Evolutionary conservation across 2,888 invertebrate genomes (phyloP), one percentile per base, ranked within the genome.

Genomic region (Ommatoiulus sabulosus): DNA sequence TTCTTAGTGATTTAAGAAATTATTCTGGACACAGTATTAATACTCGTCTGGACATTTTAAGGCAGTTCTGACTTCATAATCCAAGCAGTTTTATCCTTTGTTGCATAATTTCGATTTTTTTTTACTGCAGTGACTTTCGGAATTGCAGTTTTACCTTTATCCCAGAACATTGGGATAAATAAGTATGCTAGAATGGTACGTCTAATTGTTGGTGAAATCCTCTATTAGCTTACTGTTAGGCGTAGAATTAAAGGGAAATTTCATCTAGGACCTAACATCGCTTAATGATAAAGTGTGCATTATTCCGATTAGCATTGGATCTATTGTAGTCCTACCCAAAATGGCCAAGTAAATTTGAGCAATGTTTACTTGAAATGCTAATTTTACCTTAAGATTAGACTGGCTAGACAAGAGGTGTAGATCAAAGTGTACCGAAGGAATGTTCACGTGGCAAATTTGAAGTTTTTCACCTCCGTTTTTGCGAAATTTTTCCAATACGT

Each of bases 21-120:
- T 57, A 57, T 57, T 57, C 57, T 57, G 57, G 57, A 57, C 57
- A 57, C 57, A 57, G 57, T 57, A 57, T 57, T 57, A 12, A 57
- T 57, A 57, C 57, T 57, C 57, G 57, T 57, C 57, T 57, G 57
- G 57, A 57, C 57, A 57, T 57, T 57, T 57, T 57, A 57, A 57
- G 57, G 57, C 57, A 57, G 57, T 57, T 57, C 57, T 57, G 57
- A 57, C 57, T 57, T 57, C 57, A 4, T 57, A 57, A 57, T 57
- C 57, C 57, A 57, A 57, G 17, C n/a, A 57, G 0, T 57, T 57
- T 57, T 57, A 57, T n/a, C 57, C n/a, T 57, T 57, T 17, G 57
- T 57, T 57, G 57, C 57, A 57, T 57, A 57, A 57, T 57, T 57
- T 57, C 17, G 57, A 12, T 46, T 46, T 57, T 57, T n/a, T 57